Base-by-base conservation (phyloP, 2,888 invertebrate species). In the Agriopis leucophaearia region DNA sequence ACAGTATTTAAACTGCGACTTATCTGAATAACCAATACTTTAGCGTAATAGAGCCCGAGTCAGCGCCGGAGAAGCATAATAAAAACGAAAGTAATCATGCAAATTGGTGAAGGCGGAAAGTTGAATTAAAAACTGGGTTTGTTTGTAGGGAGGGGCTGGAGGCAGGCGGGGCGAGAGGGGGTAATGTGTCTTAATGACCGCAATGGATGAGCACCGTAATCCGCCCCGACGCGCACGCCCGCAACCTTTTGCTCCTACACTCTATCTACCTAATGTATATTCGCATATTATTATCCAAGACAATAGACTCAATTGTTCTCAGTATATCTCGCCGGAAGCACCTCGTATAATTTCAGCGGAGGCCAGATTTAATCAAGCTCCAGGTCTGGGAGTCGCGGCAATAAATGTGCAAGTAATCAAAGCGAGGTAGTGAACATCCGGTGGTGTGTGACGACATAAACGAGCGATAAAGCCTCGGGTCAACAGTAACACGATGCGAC, bases 71-170 rank as follows among this genome's bases (percentile, higher is more conserved):
- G 84, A 78, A 81, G 88, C 87, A 87, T 90, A 92, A 93, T 93
- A 92, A 94, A 94, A 94, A 90, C 87, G 90, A 92, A 92, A 93
- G 94, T 93, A 93, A 94, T 94, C 94, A 94, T 94, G 94, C 94
- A 94, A 94, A 94, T 94, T 92, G 92, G 85, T 82, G 83, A 85
- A 82, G 88, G 86, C 90, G 87, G 88, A 90, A 93, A 92, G 94
- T 93, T 92, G 94, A 94, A 94, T 94, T 94, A 94, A 94, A 93
- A 92, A 91, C 88, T 88, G 87, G 88, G 87, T 85, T 81, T 82
- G 84, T 77, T 80, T 78, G 79, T 73, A 73, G 77, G 78, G 69
- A 67, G 67, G 58, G 36, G 72, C 64, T 44, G 58, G 65, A 72
- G 66, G 72, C 66, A 42, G 70, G 27, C 57, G 58, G 51, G 15